Evolutionary conservation across 2,888 invertebrate genomes (phyloP), one percentile per base, ranked within the genome.

Genomic region (Hedya salicella): DNA sequence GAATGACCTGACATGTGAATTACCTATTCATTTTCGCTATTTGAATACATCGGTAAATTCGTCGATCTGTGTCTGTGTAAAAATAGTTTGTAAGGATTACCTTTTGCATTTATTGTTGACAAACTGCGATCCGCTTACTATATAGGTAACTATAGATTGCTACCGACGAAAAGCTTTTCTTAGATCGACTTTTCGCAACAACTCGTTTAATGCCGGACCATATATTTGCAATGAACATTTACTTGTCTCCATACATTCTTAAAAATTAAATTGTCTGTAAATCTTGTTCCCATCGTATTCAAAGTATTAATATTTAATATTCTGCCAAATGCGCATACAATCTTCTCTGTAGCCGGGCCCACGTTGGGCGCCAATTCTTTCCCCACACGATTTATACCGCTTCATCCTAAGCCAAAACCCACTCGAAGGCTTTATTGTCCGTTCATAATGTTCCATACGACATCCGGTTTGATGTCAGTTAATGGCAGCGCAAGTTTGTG

Each of bases 381-480:
- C 44, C 50, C 32, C 60, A 19, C 52, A 53, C 39, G 46, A 60
- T 60, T 59, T 65, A 65, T 65, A 65, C 60, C 46, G 60, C 60
- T 65, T 65, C 60, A 65, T 65, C 65, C 52, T 65, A 71, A 74
- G 79, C 78, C 78, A 81, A 78, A 69, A 70, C 70, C 77, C 83
- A 78, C 80, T 84, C 75, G 74, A 78, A 82, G 80, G 81, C 84
- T 89, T 88, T 88, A 89, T 89, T 88, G 86, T 89, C 77, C 79
- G 83, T 88, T 88, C 87, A 87, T 89, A 89, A 88, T 84, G 84
- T 83, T 80, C 79, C 81, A 78, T 86, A 88, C 82, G 87, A 88
- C 89, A 86, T 89, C 89, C 88, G 89, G 83, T 87, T 84, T 83
- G 87, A 88, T 85, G 88, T 77, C 83, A 84, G 87, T 87, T 88